Conservation (phyloP, 2,888 invertebrate genomes). For the Coelogynopora nodosa region DNA sequence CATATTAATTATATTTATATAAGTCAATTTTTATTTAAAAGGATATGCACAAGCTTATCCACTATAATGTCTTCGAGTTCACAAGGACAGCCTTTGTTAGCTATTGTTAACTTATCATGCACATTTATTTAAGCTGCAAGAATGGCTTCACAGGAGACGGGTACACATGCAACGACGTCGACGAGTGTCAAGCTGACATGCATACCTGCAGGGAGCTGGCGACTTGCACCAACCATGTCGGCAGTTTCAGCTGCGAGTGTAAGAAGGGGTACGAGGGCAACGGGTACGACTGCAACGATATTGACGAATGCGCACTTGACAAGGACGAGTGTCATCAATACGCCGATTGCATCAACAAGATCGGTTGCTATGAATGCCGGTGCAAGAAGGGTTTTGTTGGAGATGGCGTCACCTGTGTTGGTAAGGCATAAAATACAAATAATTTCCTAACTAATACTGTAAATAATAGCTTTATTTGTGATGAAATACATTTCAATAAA, state of each 20-base stretch:
- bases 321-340: conserved; percentile 72
- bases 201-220: conserved; percentile 67
- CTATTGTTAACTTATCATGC: no score
- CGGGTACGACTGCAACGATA: conserved; percentile 65
- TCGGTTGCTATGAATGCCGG: conserved; percentile 71
- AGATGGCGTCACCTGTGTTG: conserved; percentile 34
- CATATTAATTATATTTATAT: no score
- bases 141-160: conserved; percentile 16
- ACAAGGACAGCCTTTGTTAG: no score
- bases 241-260: conserved; percentile 58
- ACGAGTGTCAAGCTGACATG: conserved; percentile 65
- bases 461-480: not conserved
- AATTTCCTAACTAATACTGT: no score
- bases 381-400: conserved; percentile 37
- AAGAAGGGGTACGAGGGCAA: conserved; percentile 54
- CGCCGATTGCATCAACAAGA: conserved; percentile 63
- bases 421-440: not conserved
- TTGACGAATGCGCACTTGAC: conserved; percentile 72
- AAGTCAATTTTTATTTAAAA: no score
- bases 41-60: no score
- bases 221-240: conserved; percentile 65
- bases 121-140: not conserved
- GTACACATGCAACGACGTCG: conserved; percentile 50
- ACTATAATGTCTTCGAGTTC: no score
- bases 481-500: no score